Percentiles rank a stretch among this genome's conserved stretches.
These are phyloP conservation scores for Serrognathus titanus DNA, from an alignment of 2,888 invertebrate genomes.

Conservation along the genomic window DNA sequence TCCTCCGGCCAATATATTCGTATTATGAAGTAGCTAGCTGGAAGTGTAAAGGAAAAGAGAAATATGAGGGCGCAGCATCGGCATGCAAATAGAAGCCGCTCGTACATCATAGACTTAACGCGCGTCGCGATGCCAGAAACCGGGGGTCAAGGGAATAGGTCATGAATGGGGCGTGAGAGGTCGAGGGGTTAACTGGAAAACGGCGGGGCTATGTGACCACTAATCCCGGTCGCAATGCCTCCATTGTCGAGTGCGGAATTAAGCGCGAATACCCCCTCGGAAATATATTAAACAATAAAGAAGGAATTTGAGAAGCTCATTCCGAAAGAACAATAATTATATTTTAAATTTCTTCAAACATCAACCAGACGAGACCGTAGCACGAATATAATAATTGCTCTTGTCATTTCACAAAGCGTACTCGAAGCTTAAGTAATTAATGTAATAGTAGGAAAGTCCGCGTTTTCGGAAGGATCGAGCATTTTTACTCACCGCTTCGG, in stretches of 20 bases:
- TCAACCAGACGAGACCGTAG: no score
- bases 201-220: slow-evolving; percentile 22
- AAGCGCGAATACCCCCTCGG: background rate
- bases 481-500: no score
- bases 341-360: no score
- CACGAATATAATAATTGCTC: no score
- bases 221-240: slow-evolving; percentile 20
- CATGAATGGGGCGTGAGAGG: slow-evolving; percentile 25
- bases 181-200: slow-evolving; percentile 31
- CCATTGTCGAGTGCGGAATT: slow-evolving; percentile 20
- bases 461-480: no score
- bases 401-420: no score
- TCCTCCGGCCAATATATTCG: background rate
- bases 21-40: background rate
- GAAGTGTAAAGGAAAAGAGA: background rate
- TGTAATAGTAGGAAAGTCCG: no score
- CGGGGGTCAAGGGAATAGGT: slow-evolving; percentile 31
- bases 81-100: slow-evolving; percentile 33
- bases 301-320: no score
- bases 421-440: no score
- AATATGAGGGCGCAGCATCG: slow-evolving; percentile 18
- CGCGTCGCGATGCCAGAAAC: slow-evolving; percentile 32
- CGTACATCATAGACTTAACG: slow-evolving; percentile 36
- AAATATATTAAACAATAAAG: no score
- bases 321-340: no score